Evolutionary conservation across 2,888 invertebrate genomes (phyloP), one percentile per base, ranked within the genome.

Genomic region (Lepidonotus clava): DNA sequence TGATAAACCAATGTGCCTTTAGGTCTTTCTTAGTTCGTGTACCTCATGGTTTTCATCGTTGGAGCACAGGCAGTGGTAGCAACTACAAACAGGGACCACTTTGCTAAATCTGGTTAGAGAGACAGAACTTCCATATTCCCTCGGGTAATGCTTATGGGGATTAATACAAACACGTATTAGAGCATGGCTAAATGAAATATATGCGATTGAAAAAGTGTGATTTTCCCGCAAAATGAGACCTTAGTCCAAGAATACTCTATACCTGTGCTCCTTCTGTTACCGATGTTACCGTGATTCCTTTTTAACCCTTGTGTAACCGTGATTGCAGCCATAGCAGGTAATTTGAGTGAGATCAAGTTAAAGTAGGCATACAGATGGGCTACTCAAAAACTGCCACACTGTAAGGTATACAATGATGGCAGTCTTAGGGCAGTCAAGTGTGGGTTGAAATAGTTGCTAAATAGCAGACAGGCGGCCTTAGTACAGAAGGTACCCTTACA

Each of bases 401-500:
- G 8, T 46, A 8, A 46, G 18, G 8, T 18, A 8, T 18, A 18
- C 8, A 18, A 8, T 11, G 18, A 8, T 18, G 46, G 46, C 46
- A 46, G 46, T 46, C 46, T 46, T 11, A 8, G 46, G 46, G 46
- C 46, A 46, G 46, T 18, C 46, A 8, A 8, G 46, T 56, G 5
- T 32, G 38, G 18, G 34, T 71, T 71, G 71, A 36, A 38, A 71
- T n/a, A 18, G 38, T 4, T n/a, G 71, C 38, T 38, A 71, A 38
- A 71, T 71, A 71, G 71, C 71, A 71, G 71, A 71, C 38, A 36
- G 36, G 71, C 71, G 38, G 71, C 71, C 61, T 61, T 71, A 38
- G 36, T 71, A 71, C 71, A 71, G 71, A 71, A 71, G 38, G 71
- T 36, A 71, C 71, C 71, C 71, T 36, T 71, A 71, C 71, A 71